A percentile compares a stretch with the other conserved stretches of the same genome.
Conservation (phyloP, 1,140 invertebrate genomes). For the Pinna nobilis region DNA sequence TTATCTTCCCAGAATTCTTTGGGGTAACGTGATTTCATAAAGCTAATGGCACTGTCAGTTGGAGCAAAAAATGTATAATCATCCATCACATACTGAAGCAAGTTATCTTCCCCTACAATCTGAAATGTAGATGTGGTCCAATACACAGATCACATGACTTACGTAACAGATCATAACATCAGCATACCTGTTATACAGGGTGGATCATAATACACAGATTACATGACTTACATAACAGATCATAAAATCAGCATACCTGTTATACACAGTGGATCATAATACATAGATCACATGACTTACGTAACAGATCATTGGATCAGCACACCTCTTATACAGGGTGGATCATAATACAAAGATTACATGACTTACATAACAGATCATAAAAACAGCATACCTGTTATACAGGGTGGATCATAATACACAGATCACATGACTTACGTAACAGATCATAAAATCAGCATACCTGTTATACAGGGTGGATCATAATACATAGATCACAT, state of each 20-base stretch:
- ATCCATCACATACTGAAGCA: slow-evolving; percentile 35
- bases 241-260: background rate
- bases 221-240: background rate
- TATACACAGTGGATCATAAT: background rate
- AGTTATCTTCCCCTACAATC: slow-evolving; percentile 37
- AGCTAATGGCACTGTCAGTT: slow-evolving; percentile 39
- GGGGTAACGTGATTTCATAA: slow-evolving; percentile 21
- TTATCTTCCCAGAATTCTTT: slow-evolving; percentile 35
- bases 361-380: background rate
- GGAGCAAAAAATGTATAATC: slow-evolving; percentile 57
- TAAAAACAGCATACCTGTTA: background rate
- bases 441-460: too few species aligned
- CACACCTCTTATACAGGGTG: too few species aligned
- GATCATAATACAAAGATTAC: background rate
- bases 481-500: background rate
- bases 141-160: background rate
- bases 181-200: background rate
- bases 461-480: too few species aligned
- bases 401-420: background rate
- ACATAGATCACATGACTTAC: background rate
- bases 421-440: too few species aligned
- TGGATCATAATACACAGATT: background rate
- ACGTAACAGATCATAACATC: background rate
- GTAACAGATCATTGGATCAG: too few species aligned
- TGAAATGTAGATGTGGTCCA: slow-evolving; percentile 7